Evolutionary conservation across 2,888 invertebrate genomes (phyloP).

Genomic region (Deilephila porcellus): DNA sequence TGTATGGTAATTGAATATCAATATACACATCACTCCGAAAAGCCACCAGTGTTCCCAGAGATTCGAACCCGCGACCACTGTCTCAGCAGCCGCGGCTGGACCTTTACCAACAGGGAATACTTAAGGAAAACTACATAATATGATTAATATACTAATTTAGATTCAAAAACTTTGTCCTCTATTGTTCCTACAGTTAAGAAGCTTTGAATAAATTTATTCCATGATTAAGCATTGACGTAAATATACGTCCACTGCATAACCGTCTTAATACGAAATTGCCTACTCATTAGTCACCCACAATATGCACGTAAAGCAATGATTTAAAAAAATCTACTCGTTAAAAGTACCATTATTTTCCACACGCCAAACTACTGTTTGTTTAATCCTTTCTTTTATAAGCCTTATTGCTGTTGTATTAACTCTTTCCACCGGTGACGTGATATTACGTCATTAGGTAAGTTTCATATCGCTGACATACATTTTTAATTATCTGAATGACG

Average conservation of each 20-base stretch:
- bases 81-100: no score
- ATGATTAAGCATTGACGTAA: not conserved
- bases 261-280: not conserved
- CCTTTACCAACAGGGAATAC: no score
- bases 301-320: slow-evolving; percentile 6
- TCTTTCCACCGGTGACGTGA: slow-evolving; percentile 13
- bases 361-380: slow-evolving; percentile 24
- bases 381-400: not conserved
- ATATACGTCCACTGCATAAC: not conserved
- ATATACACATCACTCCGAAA: no score
- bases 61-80: no score
- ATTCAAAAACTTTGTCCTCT: no score
- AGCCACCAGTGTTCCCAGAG: no score
- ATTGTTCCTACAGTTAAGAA: no score
- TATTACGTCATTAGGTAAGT: not conserved
- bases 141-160: no score
- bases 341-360: slow-evolving; percentile 15
- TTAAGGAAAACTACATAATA: no score
- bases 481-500: slow-evolving; percentile 6
- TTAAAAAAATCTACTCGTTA: slow-evolving; percentile 14
- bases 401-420: slow-evolving; percentile 18
- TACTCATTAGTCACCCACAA: not conserved
- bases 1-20: no score
- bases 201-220: no score
- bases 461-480: slow-evolving; percentile 20